Evolutionary conservation across 2,797 vertebrate species (phyloP), one percentile per base, ranked within the genome.

Genomic region (Remorina albescens): DNA sequence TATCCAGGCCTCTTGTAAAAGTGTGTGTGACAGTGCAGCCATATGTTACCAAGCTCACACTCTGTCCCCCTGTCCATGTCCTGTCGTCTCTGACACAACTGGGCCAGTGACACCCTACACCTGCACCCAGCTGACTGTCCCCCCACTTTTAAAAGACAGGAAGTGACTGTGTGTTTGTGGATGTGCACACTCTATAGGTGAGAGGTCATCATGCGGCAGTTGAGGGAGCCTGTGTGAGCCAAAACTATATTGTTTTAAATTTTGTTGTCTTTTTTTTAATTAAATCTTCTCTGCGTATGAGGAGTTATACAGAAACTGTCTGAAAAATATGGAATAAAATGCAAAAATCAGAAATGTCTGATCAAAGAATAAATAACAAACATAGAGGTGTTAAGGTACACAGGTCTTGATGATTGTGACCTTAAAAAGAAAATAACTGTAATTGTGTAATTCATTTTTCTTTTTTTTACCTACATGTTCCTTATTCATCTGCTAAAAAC

Each of bases 101-200:
- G 89, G 90, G 91, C 51, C 91, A 91, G 73, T 90, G 93, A 93
- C 89, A 93, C 78, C 85, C 77, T 67, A 90, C 86, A 90, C 83
- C 76, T 78, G 70, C 86, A n/a, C 23, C 73, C 76, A 71, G 71
- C 78, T 71, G 76, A 80, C 75, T 37, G 69, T 18, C 78, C 74
- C 64, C 71, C 71, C 12, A 30, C 71, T 34, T 66, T 58, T 60
- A 74, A 81, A 83, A 81, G 64, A 58, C 76, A 57, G 67, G 57
- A 80, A 74, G 73, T 65, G 59, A 56, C 32, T 39, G 44, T 70
- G 54, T 56, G 59, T 71, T 71, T 70, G 69, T 62, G 23, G 54
- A 36, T 81, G 68, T 57, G 37, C 59, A 26, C 53, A 11, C 41
- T 47, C n/a, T 54, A 21, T 34, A 61, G 54, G 8, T 67, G 50